These are phyloP conservation scores for Barbus barbus DNA, from an alignment of 2,113 vertebrate species.

Conservation along the genomic window DNA sequence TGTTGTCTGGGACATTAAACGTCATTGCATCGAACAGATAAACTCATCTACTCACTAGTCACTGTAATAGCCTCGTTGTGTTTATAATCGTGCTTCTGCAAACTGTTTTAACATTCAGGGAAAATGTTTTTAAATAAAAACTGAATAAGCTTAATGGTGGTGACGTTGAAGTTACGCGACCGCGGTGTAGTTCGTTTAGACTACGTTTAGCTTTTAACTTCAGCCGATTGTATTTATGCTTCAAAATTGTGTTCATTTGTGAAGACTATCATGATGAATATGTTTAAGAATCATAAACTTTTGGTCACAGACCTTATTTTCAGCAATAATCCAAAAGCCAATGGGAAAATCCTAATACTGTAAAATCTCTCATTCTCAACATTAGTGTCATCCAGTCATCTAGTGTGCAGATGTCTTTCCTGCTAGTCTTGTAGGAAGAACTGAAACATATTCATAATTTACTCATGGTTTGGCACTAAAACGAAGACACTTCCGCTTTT, in stretches of 20 bases:
- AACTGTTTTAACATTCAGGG: not conserved
- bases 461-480: not conserved
- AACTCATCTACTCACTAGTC: too few relatives aligned
- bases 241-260: not conserved
- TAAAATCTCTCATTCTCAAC: not conserved
- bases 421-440: constrained; percentile 1
- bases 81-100: too few relatives aligned
- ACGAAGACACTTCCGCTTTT: constrained; percentile 20
- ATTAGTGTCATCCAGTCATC: not conserved
- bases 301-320: not conserved
- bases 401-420: not conserved
- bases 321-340: not conserved
- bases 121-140: not conserved
- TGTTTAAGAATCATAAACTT: not conserved
- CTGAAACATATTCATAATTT: constrained; percentile 10
- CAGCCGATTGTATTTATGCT: not conserved
- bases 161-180: not conserved
- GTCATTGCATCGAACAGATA: too few relatives aligned
- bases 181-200: not conserved
- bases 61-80: too few relatives aligned
- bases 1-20: too few relatives aligned
- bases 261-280: not conserved
- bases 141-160: not conserved
- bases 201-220: not conserved
- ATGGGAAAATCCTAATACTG: not conserved